These are phyloP conservation scores for Chrysolina haemoptera DNA, from an alignment of 2,888 invertebrate species.

Conservation along the genomic window DNA sequence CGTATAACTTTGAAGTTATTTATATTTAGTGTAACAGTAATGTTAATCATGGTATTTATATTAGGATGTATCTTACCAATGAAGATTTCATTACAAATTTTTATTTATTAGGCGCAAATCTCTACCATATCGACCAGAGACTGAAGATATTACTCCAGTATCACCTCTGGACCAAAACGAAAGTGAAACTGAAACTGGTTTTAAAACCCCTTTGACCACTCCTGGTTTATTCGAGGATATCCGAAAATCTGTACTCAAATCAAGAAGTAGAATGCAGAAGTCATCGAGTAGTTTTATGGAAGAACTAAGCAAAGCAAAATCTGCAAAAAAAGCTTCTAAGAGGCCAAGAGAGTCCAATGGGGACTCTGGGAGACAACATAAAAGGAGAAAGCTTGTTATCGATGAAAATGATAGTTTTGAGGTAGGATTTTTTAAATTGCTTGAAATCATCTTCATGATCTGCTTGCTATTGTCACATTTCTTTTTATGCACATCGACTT, in stretches of 20 bases:
- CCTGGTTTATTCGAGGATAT: conserved; percentile 55
- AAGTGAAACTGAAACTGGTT: conserved; percentile 42
- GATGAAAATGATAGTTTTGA: conserved; percentile 26
- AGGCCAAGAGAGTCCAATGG: conserved; percentile 48
- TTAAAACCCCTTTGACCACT: conserved; percentile 56
- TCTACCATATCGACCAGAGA: conserved; percentile 49
- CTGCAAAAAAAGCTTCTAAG: conserved; percentile 31
- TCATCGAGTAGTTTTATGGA: conserved; percentile 29
- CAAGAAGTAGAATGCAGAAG: conserved; percentile 37
- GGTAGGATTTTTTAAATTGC: conserved; percentile 6
- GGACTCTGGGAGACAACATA: conserved; percentile 32
- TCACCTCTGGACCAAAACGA: conserved; percentile 32
- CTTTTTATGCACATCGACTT: too few species aligned
- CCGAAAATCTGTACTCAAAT: conserved; percentile 49
- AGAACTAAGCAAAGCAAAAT: conserved; percentile 29
- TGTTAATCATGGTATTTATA: too few species aligned
- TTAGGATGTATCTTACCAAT: too few species aligned
- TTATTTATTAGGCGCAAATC: conserved; percentile 34
- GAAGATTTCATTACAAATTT: too few species aligned
- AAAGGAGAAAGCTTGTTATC: conserved; percentile 34
- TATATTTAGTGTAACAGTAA: too few species aligned
- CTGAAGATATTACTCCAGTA: conserved; percentile 56
- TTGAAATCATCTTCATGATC: too few species aligned
- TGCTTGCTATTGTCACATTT: background rate
- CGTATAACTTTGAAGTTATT: too few species aligned